Conservation (phyloP, 2,888 invertebrate species). For the Mantis religiosa region DNA sequence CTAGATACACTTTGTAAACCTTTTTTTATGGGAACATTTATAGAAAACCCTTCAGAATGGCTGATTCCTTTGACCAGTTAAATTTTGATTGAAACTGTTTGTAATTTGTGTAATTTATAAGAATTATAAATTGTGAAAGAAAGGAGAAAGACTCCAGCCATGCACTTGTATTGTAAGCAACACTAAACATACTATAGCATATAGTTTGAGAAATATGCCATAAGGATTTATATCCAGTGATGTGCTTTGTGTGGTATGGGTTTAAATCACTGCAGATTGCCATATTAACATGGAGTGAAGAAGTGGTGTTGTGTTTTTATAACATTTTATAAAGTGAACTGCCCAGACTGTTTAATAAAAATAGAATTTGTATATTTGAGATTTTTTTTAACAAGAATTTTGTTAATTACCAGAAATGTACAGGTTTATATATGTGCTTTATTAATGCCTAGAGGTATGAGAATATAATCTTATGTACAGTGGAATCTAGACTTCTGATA, state of each 20-base stretch:
- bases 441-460: not conserved
- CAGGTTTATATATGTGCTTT: not conserved
- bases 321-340: not conserved
- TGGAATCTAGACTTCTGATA: not conserved
- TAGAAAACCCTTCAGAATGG: not conserved
- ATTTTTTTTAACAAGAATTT: not conserved
- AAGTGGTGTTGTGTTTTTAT: not conserved
- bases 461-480: not conserved
- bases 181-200: not conserved
- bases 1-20: not conserved
- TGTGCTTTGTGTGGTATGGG: not conserved
- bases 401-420: not conserved
- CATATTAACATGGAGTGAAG: not conserved
- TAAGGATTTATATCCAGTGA: not conserved
- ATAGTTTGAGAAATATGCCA: not conserved
- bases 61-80: not conserved
- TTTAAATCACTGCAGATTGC: not conserved
- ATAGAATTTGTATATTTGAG: conserved; percentile 1
- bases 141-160: not conserved
- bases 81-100: not conserved
- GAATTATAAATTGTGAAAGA: not conserved
- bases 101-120: not conserved
- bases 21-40: not conserved
- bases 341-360: not conserved
- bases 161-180: not conserved